Conservation (phyloP, 2,797 vertebrate genomes). For the Squalus acanthias region DNA sequence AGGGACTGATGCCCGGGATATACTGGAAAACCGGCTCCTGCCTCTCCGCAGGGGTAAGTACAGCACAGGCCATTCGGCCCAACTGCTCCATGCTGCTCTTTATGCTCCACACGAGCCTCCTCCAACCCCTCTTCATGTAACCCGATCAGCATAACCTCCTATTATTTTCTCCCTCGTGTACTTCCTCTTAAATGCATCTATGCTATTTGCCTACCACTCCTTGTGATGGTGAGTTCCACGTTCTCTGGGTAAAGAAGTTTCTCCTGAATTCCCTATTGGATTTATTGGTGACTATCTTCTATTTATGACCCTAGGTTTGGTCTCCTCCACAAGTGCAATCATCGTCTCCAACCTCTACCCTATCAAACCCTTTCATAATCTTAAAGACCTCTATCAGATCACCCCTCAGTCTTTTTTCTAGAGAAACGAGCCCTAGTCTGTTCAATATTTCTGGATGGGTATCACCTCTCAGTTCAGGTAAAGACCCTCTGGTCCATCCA, state of each 20-base stretch:
- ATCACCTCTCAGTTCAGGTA: not conserved
- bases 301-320: not conserved
- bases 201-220: not conserved
- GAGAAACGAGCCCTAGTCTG: not conserved
- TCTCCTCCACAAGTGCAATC: not conserved
- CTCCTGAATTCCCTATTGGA: not conserved
- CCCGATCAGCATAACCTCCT: too few species aligned
- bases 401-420: not conserved
- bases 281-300: not conserved
- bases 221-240: not conserved
- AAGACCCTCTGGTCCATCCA: not conserved
- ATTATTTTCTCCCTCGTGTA: not conserved
- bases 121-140: too few species aligned
- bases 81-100: not conserved
- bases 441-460: not conserved
- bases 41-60: constrained; percentile 78
- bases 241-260: not conserved
- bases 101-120: not conserved
- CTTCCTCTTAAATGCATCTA: too few species aligned
- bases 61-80: not conserved
- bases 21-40: constrained; percentile 90
- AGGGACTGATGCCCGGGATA: constrained; percentile 85
- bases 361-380: not conserved
- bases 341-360: not conserved
- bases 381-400: not conserved